Evolutionary conservation across 2,797 vertebrate species (phyloP).

Genomic region (Poecilia wingei): DNA sequence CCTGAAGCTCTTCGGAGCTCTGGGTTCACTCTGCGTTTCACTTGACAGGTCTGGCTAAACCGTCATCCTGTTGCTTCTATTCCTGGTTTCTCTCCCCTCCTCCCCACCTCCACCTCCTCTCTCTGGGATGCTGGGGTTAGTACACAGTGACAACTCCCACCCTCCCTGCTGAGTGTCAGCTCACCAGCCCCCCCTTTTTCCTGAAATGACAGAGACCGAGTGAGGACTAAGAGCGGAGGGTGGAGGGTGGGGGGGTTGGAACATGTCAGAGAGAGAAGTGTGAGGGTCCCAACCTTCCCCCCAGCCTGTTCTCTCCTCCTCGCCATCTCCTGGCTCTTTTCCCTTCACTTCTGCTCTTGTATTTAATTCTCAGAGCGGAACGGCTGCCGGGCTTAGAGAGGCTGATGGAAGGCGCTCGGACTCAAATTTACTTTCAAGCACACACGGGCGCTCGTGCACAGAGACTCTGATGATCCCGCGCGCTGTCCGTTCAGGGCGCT

Average conservation of each 20-base stretch:
- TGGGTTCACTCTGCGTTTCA: constrained; percentile 41
- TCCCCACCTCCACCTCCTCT: neutral
- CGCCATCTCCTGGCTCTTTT: constrained; percentile 11
- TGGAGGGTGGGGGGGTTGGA: constrained; percentile 11
- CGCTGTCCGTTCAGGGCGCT: constrained; percentile 22
- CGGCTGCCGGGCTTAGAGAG: constrained; percentile 20
- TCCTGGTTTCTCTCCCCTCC: constrained; percentile 13
- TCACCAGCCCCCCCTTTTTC: constrained; percentile 29
- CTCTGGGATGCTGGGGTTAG: constrained; percentile 36
- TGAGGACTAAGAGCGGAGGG: constrained; percentile 18
- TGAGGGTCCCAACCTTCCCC: constrained; percentile 29
- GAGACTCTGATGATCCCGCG: constrained; percentile 9
- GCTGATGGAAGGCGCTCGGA: constrained; percentile 35
- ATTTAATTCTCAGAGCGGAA: constrained; percentile 55
- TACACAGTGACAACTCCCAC: constrained; percentile 49
- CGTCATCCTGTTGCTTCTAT: constrained; percentile 42
- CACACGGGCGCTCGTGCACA: constrained; percentile 5
- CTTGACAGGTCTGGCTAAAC: constrained; percentile 48
- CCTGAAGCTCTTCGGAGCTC: constrained; percentile 34
- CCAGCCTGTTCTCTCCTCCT: constrained; percentile 10
- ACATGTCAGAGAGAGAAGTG: constrained; percentile 17
- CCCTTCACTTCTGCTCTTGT: constrained; percentile 35
- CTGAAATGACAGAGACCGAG: constrained; percentile 14
- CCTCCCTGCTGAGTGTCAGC: constrained; percentile 44
- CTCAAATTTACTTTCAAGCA: constrained; percentile 19